Evolutionary conservation across 2,113 vertebrate species (phyloP).

Genomic region (Fulmarus glacialis): DNA sequence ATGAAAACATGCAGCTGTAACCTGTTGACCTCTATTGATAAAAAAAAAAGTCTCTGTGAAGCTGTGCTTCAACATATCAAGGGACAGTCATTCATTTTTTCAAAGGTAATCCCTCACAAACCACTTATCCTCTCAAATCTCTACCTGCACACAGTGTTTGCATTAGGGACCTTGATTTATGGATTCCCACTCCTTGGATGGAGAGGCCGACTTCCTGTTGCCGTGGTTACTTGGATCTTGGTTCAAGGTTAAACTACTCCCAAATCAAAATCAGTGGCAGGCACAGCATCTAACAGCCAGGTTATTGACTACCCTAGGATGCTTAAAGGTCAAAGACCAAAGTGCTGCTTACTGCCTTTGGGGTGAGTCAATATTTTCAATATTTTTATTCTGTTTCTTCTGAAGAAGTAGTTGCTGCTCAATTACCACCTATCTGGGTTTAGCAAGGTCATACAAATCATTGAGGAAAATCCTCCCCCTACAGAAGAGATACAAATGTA

Average conservation of each 20-base stretch:
- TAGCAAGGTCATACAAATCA: slow-evolving; percentile 73
- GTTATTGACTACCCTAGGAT: slow-evolving; percentile 80
- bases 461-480: slow-evolving; percentile 24
- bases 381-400: slow-evolving; percentile 79
- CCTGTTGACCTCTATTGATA: slow-evolving; percentile 75
- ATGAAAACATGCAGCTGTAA: slow-evolving; percentile 71
- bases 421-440: slow-evolving; percentile 73
- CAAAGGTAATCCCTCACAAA: slow-evolving; percentile 82
- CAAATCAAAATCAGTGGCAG: slow-evolving; percentile 78
- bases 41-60: slow-evolving; percentile 61
- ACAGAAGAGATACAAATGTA: slow-evolving; percentile 30
- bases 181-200: slow-evolving; percentile 72
- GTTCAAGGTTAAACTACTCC: slow-evolving; percentile 84
- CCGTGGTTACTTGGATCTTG: slow-evolving; percentile 81
- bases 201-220: slow-evolving; percentile 82
- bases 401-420: slow-evolving; percentile 69
- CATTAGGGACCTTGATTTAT: slow-evolving; percentile 87
- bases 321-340: slow-evolving; percentile 82
- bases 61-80: slow-evolving; percentile 66
- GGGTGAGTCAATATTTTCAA: slow-evolving; percentile 80
- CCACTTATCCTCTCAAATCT: slow-evolving; percentile 82
- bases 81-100: slow-evolving; percentile 77
- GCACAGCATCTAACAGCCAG: slow-evolving; percentile 63
- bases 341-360: slow-evolving; percentile 74
- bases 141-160: slow-evolving; percentile 83